Conservation (phyloP, 1,140 invertebrate species). For the Diachasma alloeum region DNA sequence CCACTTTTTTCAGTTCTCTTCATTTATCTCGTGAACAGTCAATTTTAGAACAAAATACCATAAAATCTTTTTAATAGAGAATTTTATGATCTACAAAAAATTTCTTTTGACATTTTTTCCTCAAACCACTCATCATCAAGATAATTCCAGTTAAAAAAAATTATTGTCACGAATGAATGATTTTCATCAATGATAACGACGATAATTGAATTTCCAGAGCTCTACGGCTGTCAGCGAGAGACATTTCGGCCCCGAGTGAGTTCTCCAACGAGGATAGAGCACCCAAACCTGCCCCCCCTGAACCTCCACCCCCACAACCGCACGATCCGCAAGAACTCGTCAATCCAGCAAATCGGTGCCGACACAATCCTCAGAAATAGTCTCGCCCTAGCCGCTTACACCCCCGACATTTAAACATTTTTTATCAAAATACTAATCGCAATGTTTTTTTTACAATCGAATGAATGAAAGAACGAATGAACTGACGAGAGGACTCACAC, state of each 20-base stretch:
- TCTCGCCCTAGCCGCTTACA: slow-evolving; percentile 35
- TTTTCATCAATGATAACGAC: not conserved
- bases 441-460: not conserved
- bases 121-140: too few species aligned
- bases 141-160: too few species aligned
- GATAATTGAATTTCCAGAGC: slow-evolving; percentile 38
- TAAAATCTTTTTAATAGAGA: too few species aligned
- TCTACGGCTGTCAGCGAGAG: slow-evolving; percentile 43
- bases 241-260: slow-evolving; percentile 71
- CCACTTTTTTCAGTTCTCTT: not conserved
- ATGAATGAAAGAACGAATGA: not conserved
- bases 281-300: slow-evolving; percentile 79
- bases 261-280: slow-evolving; percentile 80
- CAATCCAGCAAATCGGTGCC: slow-evolving; percentile 69
- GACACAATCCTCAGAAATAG: slow-evolving; percentile 62
- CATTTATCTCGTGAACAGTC: too few species aligned
- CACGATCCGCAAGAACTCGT: slow-evolving; percentile 65
- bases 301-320: slow-evolving; percentile 73
- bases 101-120: too few species aligned
- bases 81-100: too few species aligned
- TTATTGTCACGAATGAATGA: not conserved
- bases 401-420: not conserved
- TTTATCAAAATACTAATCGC: too few species aligned
- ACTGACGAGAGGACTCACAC: too few species aligned
- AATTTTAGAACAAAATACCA: too few species aligned